Percentiles rank a stretch among this genome's conserved stretches.
These are phyloP conservation scores for Microcebus ravelobensis DNA, from an alignment of 2,113 vertebrate genomes.

Conservation along the genomic window DNA sequence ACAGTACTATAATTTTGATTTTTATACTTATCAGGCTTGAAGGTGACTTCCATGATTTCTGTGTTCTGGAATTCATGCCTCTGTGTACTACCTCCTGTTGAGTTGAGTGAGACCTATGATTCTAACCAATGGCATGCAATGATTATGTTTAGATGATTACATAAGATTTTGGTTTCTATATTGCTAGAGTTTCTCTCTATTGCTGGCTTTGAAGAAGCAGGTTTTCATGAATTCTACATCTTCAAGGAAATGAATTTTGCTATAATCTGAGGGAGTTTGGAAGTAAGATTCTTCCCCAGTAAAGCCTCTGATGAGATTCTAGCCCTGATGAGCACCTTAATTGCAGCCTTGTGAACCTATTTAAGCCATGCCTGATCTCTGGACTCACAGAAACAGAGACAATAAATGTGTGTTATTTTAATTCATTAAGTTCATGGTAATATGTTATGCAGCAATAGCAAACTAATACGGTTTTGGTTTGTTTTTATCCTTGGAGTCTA, in stretches of 20 bases:
- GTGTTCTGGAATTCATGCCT: not conserved
- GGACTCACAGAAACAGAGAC: not conserved
- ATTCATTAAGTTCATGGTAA: not conserved
- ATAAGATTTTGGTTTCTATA: not conserved
- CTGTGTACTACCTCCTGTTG: not conserved
- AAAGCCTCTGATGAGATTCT: not conserved
- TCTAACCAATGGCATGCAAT: not conserved
- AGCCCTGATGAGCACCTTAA: not conserved
- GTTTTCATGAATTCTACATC: not conserved
- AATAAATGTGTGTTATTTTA: not conserved
- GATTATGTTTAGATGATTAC: not conserved
- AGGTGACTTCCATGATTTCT: not conserved
- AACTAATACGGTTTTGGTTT: not conserved
- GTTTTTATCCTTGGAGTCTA: not conserved
- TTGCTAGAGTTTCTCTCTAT: not conserved
- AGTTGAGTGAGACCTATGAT: not conserved
- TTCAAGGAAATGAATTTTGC: not conserved
- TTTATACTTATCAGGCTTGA: not conserved
- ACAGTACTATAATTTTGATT: not conserved
- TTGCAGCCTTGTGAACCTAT: not conserved
- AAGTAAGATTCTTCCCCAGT: not conserved
- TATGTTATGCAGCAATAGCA: slow-evolving; percentile 8
- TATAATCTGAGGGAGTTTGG: not conserved
- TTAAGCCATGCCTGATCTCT: not conserved
- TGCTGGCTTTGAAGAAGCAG: not conserved